phyloP scores from a whole-genome alignment of 2,888 invertebrate genomes.

The Sycophila texana region DNA sequence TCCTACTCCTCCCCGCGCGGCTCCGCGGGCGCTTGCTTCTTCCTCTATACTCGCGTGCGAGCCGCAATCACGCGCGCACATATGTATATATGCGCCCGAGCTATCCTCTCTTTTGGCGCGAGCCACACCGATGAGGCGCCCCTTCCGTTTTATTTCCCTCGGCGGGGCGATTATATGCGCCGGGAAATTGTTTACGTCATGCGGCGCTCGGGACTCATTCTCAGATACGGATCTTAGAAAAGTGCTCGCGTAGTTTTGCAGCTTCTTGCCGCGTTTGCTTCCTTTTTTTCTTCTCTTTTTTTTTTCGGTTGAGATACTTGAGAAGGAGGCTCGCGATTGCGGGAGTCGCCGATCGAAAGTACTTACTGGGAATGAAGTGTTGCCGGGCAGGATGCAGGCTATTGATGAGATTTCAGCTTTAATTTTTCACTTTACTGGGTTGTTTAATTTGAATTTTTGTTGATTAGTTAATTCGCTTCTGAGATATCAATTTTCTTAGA shows the following conservation, averaged over 20 bases:
- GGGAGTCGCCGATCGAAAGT: too few species aligned
- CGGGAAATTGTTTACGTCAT: constrained; percentile 38
- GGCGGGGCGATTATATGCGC: not conserved
- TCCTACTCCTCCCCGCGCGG: constrained; percentile 16
- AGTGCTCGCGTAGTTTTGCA: not conserved
- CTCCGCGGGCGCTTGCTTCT: constrained; percentile 1
- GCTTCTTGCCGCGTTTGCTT: not conserved
- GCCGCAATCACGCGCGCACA: constrained; percentile 2
- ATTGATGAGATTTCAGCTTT: too few species aligned
- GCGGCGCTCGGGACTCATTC: not conserved
- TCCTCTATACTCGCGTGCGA: not conserved
- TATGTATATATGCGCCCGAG: not conserved
- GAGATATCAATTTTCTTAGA: too few species aligned
- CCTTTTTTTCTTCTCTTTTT: too few species aligned
- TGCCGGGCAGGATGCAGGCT: too few species aligned
- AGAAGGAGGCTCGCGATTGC: too few species aligned
- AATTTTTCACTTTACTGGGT: too few species aligned
- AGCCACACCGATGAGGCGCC: constrained; percentile 17
- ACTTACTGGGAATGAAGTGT: too few species aligned
- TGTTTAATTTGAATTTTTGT: too few species aligned
- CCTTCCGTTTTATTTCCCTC: constrained; percentile 42
- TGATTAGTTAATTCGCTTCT: too few species aligned
- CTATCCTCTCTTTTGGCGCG: constrained; percentile 7
- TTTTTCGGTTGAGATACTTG: too few species aligned
- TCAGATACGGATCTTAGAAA: constrained; percentile 11